A percentile compares a stretch with the other conserved stretches of the same genome.
phyloP scores from a whole-genome alignment of 1,140 invertebrate genomes.

The Bombyx mori region ASM3026992v2 NC_085109.1:9495001-9495500 shows the following conservation, averaged over 20 bases:
- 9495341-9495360: slow-evolving; percentile 57
- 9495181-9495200: too few species aligned
- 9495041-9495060: too few species aligned
- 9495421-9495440: slow-evolving; percentile 36
- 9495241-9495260: slow-evolving; percentile 11
- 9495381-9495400: slow-evolving; percentile 69
- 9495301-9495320: slow-evolving; percentile 45
- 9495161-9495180: too few species aligned
- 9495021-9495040: too few species aligned
- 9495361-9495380: slow-evolving; percentile 44
- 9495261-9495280: slow-evolving; percentile 34
- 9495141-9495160: too few species aligned
- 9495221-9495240: slow-evolving; percentile 5
- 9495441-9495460: slow-evolving; percentile 40
- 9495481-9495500: too few species aligned
- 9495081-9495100: too few species aligned
- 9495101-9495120: too few species aligned
- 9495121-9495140: too few species aligned
- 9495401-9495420: slow-evolving; percentile 48
- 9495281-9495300: slow-evolving; percentile 67
- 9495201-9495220: too few species aligned
- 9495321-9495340: slow-evolving; percentile 53
- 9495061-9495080: too few species aligned
- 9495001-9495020: too few species aligned
- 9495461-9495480: slow-evolving; percentile 16